These are phyloP conservation scores for Campylorhamphus procurvoides DNA, from an alignment of 2,113 vertebrate genomes.

Conservation along the genomic window DNA sequence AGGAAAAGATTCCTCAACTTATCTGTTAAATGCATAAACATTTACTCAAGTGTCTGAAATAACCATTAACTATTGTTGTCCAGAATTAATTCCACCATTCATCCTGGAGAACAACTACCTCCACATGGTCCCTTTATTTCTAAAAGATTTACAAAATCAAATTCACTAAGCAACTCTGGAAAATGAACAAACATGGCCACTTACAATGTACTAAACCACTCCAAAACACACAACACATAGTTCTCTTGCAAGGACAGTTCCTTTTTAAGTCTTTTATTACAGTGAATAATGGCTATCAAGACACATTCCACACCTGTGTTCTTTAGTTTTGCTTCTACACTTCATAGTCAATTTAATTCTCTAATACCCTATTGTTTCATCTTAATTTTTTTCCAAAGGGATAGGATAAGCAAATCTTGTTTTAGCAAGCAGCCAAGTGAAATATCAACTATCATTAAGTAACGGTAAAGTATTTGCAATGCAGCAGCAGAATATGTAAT, in stretches of 20 bases:
- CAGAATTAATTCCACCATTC: neutral
- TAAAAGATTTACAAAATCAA: neutral
- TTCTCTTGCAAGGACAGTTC: neutral
- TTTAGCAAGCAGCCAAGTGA: neutral
- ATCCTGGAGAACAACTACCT: neutral
- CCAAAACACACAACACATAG: neutral
- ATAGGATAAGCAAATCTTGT: neutral
- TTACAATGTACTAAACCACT: neutral
- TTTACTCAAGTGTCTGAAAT: neutral
- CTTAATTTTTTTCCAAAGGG: neutral
- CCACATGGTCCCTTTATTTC: neutral
- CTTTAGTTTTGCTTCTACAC: neutral
- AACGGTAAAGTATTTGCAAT: neutral
- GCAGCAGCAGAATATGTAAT: neutral
- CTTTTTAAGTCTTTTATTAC: neutral
- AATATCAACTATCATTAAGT: neutral
- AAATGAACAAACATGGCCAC: neutral
- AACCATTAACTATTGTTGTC: neutral
- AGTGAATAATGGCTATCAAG: neutral
- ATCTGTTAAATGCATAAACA: neutral
- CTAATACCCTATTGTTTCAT: neutral
- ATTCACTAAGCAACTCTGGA: neutral
- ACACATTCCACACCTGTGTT: neutral
- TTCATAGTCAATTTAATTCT: neutral
- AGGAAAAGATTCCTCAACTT: neutral